Base-by-base conservation (phyloP, 1,140 invertebrate genomes). In the Dreissena rostriformis region DNA sequence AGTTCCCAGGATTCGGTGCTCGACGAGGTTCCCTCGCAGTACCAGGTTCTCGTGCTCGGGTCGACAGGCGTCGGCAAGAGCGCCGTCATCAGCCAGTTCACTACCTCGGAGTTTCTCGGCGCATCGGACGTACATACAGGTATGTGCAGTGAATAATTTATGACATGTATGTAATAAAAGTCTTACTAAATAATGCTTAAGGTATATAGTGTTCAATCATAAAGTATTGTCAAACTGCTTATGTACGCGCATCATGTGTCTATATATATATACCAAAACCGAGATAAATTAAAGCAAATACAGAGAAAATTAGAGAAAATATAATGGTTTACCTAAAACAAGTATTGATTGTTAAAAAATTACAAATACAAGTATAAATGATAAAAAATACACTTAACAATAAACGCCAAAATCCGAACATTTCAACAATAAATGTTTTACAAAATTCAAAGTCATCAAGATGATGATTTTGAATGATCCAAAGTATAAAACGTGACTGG, bases 81-180 rank as follows among this genome's bases (percentile, higher is more conserved):
- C 1, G 96, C 97, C 0, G 93, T 98, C 10, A 96, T 97, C 0
- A 96, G 96, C 0, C 97, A 98, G 92, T 98, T 98, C 91, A 97
- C 98, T 96, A 98, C 97, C 2, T 97, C 97, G 65, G 97, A 98
- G 88, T 97, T 98, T 91, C 97, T 98, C 95, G 97, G 97, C 92
- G 97, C 97, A 0, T 97, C 98, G 91, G 97, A 98, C 92, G 96
- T 96, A 0, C 85, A 67, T 28, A 89, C 89, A 74, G 91, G 91
- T 91, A 82, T 82, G 87, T 88, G 53, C 19, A 61, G 24, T 80
- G 52, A 39, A 2, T 39, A 10, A 68, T 76, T 73, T 57, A 12
- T 39, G 22, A 39, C 19, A 8, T 78, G 22, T 1, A 2, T 5
- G 4, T 22, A 22, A 61, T 63, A n/a, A 63, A 39, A 5, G 39